Conservation (phyloP, 2,797 vertebrate species). For the Pelobates cultripes region DNA sequence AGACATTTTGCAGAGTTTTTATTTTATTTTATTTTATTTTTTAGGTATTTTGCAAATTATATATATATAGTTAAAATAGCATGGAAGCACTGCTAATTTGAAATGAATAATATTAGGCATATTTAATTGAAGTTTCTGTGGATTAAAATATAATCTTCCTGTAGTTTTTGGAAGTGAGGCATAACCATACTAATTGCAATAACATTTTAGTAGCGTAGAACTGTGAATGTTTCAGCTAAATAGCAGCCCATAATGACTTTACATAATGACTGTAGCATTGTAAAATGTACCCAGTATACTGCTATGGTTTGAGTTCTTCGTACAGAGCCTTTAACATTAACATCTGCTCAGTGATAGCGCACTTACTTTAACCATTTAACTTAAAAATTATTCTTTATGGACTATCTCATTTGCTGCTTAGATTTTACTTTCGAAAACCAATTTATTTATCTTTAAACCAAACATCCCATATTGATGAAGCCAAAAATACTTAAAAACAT, state of each 20-base stretch:
- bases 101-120: background rate
- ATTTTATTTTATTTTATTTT: too few relatives aligned
- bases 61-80: too few relatives aligned
- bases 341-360: background rate
- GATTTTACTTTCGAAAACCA: background rate
- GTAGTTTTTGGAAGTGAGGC: background rate
- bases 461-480: slow-evolving; percentile 9
- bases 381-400: background rate
- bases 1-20: too few relatives aligned
- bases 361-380: background rate
- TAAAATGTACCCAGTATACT: background rate
- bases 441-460: slow-evolving; percentile 17
- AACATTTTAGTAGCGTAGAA: slow-evolving; percentile 14
- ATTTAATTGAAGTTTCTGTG: background rate
- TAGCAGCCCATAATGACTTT: slow-evolving; percentile 1
- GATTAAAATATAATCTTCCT: background rate
- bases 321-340: background rate
- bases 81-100: too few relatives aligned
- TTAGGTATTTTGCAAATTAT: too few relatives aligned
- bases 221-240: slow-evolving; percentile 4
- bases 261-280: slow-evolving; percentile 1
- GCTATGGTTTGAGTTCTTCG: background rate
- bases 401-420: background rate
- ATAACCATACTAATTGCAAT: background rate
- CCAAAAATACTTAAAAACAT: slow-evolving; percentile 20